These are phyloP conservation scores for Eunapius fragilis DNA, from an alignment of 37 sponge, comb jelly and placozoan genomes.

Conservation along the genomic window DNA sequence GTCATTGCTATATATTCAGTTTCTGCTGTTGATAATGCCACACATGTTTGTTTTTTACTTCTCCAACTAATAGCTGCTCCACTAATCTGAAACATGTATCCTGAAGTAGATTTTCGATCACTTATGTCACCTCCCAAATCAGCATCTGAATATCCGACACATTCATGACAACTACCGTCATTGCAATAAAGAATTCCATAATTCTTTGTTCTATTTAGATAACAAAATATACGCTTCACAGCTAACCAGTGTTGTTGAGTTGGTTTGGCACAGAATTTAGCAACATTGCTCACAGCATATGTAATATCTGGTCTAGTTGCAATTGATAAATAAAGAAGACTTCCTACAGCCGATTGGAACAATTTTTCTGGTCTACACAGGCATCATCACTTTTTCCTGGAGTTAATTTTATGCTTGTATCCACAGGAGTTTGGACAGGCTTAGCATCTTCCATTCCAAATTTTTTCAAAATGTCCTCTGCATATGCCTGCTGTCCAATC, in stretches of 20 bases:
- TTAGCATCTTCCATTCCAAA: conserved; percentile 52
- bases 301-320: conserved; percentile 59
- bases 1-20: conserved; percentile 55
- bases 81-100: conserved; percentile 44
- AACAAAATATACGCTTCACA: conserved; percentile 38
- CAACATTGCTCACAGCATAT: conserved; percentile 21
- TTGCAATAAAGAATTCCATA: conserved; percentile 31
- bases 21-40: conserved; percentile 40
- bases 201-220: conserved; percentile 35
- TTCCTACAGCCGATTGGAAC: conserved; percentile 58
- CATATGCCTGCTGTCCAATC: no score
- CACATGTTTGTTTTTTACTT: conserved; percentile 27
- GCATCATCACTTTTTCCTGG: conserved; percentile 25
- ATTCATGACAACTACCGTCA: neutral
- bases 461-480: neutral
- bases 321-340: conserved; percentile 44
- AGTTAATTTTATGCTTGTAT: conserved; percentile 12
- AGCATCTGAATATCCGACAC: conserved; percentile 43
- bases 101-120: conserved; percentile 33
- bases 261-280: conserved; percentile 32
- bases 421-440: conserved; percentile 26
- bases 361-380: conserved; percentile 30
- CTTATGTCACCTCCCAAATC: conserved; percentile 19
- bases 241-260: conserved; percentile 23
- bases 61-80: conserved; percentile 41